A percentile compares a stretch with the other conserved stretches of the same genome.
Conservation (phyloP, 2,113 vertebrate species). For the Ibidorhyncha struthersii region DNA sequence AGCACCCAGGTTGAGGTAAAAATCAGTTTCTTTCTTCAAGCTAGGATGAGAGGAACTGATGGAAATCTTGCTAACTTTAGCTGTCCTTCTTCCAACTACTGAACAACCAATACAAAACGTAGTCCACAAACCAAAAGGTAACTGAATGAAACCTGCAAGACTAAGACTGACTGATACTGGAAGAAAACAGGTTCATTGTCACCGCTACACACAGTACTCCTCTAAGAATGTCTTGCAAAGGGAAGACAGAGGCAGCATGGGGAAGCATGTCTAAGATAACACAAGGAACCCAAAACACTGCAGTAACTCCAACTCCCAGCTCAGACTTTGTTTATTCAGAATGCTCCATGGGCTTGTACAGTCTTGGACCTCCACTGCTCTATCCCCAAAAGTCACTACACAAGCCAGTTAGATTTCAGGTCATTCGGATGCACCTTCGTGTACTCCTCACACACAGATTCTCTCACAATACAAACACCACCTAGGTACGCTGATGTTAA, state of each 20-base stretch:
- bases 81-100: background rate
- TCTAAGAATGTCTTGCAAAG: background rate
- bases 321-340: background rate
- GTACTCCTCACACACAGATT: background rate
- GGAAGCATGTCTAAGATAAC: background rate
- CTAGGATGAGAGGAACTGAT: background rate
- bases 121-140: background rate
- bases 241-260: background rate
- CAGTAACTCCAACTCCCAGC: background rate
- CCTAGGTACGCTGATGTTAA: background rate
- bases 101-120: background rate
- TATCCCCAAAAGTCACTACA: background rate
- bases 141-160: background rate
- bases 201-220: fast-evolving
- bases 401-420: background rate
- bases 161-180: background rate
- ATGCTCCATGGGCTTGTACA: background rate
- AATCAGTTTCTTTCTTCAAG: background rate
- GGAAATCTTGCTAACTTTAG: background rate
- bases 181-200: background rate
- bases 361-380: background rate
- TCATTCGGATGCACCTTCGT: background rate
- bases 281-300: background rate
- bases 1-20: background rate
- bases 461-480: background rate